Evolutionary conservation across 2,888 invertebrate genomes (phyloP).

Genomic region (Aphrophora alni): DNA sequence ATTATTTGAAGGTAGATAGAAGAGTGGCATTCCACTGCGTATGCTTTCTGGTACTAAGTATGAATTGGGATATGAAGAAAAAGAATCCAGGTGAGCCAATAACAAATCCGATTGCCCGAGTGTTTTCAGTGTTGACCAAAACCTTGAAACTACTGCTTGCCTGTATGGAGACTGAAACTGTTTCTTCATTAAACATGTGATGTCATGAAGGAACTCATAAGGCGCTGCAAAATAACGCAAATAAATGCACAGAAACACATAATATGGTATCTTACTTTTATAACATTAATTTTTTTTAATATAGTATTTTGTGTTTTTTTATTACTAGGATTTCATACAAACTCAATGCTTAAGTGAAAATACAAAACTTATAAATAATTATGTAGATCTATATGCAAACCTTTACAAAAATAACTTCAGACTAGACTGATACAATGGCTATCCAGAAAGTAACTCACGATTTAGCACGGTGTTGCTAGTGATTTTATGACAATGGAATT

Average conservation of each 20-base stretch:
- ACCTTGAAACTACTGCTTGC: slow-evolving; percentile 69
- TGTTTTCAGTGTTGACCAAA: slow-evolving; percentile 69
- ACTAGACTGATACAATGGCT: too few relatives aligned
- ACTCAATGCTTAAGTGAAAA: too few relatives aligned
- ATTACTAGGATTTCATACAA: too few relatives aligned
- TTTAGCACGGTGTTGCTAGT: too few relatives aligned
- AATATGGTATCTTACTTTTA: too few relatives aligned
- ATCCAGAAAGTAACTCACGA: too few relatives aligned
- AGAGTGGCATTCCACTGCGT: slow-evolving; percentile 72
- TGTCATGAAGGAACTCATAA: slow-evolving; percentile 77
- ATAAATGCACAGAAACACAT: slow-evolving; percentile 25
- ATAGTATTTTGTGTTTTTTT: too few relatives aligned
- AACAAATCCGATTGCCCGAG: slow-evolving; percentile 70
- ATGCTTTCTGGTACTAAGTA: slow-evolving; percentile 74
- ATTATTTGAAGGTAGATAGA: slow-evolving; percentile 62
- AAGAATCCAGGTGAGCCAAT: slow-evolving; percentile 74
- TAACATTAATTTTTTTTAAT: too few relatives aligned
- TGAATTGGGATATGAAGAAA: slow-evolving; percentile 65
- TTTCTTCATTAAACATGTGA: slow-evolving; percentile 69
- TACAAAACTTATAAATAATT: too few relatives aligned
- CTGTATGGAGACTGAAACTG: slow-evolving; percentile 69
- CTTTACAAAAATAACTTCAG: too few relatives aligned
- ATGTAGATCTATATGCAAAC: too few relatives aligned
- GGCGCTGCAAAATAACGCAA: slow-evolving; percentile 59
- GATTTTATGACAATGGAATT: too few relatives aligned